phyloP scores from a whole-genome alignment of 2,113 vertebrate species.

The Phalacrocorax aristotelis region DNA sequence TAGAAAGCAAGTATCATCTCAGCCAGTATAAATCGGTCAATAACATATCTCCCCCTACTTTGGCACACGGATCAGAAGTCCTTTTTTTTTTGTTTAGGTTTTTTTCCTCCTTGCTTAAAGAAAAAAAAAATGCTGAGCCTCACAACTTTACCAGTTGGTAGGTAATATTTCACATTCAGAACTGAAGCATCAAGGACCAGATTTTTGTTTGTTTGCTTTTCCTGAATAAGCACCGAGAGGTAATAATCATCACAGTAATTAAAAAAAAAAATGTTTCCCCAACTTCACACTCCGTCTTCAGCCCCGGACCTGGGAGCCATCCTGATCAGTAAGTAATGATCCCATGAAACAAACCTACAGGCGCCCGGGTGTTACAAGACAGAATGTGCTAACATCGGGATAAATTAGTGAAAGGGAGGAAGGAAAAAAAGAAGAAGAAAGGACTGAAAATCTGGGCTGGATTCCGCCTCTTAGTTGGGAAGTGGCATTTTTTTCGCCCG shows the following conservation, averaged over 20 bases:
- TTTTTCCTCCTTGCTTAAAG: conserved; percentile 34
- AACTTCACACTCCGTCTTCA: conserved; percentile 83
- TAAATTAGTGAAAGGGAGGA: conserved; percentile 84
- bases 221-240: conserved; percentile 74
- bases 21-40: conserved; percentile 76
- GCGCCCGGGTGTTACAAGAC: conserved; percentile 84
- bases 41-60: conserved; percentile 76
- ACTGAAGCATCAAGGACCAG: conserved; percentile 71
- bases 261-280: conserved; percentile 56
- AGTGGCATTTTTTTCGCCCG: conserved; percentile 81
- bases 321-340: conserved; percentile 84
- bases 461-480: conserved; percentile 85
- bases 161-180: conserved; percentile 78
- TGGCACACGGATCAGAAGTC: conserved; percentile 76
- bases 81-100: conserved; percentile 65
- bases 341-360: conserved; percentile 83
- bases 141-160: conserved; percentile 73
- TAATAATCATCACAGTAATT: conserved; percentile 53
- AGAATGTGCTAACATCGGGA: conserved; percentile 86
- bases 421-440: conserved; percentile 77
- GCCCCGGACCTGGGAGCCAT: conserved; percentile 76
- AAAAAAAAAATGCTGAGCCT: conserved; percentile 57
- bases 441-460: conserved; percentile 88
- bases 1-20: conserved; percentile 79
- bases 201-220: conserved; percentile 63